Evolutionary conservation across 2,888 invertebrate genomes (phyloP), one percentile per base, ranked within the genome.

Genomic region (Sesia bembeciformis): DNA sequence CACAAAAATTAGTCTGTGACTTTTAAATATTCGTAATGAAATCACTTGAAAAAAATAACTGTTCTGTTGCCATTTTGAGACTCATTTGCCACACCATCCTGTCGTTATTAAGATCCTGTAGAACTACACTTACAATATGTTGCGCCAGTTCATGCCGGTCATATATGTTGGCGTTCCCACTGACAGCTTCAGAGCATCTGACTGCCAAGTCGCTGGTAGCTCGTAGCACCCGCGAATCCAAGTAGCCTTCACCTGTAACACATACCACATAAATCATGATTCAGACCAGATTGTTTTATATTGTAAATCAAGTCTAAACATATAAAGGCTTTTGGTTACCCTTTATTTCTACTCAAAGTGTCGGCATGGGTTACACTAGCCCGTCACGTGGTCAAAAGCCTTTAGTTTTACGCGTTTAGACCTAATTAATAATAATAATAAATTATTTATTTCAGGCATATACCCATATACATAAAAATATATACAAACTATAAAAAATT

Each of bases 61-160:
- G 23, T 23, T 23, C 23, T 23, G 23, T 23, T 23, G 23, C 23
- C 23, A 23, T 23, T 23, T 23, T 23, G 23, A 23, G 23, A 23
- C 23, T 23, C 23, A 23, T 23, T 23, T 23, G 23, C 23, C 23
- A 23, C 23, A 23, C 23, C 23, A 23, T 23, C 23, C 23, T 23
- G 23, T 23, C 23, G 23, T 23, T 23, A 23, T 23, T 23, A 23
- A 23, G 23, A 2, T 23, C 23, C 23, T 23, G 23, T 23, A 1
- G 23, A 23, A 23, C 23, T 4, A 5, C 23, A 72, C 84, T 78
- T 52, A 92, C 91, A 61, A 91, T 82, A 63, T 87, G 86, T 38
- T 67, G 60, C 0, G 90, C 85, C 52, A 91, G 81, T 54, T 90
- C 90, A 42, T 77, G 77, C 7, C 76, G 75, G 58, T 91, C 89